Evolutionary conservation across 2,888 invertebrate species (phyloP), one percentile per base, ranked within the genome.

Genomic region (Rhagophthalmus giganteus): DNA sequence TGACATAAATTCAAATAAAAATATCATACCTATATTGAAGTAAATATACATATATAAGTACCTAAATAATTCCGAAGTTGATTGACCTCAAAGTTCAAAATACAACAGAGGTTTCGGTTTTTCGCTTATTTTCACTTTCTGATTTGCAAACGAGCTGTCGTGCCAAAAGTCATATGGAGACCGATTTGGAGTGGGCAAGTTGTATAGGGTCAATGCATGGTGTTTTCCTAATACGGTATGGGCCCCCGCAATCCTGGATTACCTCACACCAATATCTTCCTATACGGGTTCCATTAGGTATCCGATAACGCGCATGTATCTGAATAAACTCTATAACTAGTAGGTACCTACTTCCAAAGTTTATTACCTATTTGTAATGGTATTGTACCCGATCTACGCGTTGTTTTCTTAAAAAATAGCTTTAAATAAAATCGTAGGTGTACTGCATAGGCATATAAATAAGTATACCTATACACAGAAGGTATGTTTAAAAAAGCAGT

Each of bases 171-270:
- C 26, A 15, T 32, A 32, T 10, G 44, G 14, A 27, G 44, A 13
- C 39, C 39, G 11, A 26, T 26, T 8, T 5, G 14, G 35, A 35
- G 45, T 38, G 49, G 53, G 47, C 27, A 40, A 41, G 27, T 38
- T 25, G 41, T 39, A 9, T 32, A 50, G 54, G 54, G 50, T 54
- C 54, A 50, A 54, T 50, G 54, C 49, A 50, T 54, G 49, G 37
- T 24, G 40, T 35, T 39, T 33, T 45, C 54, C 50, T 33, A 54
- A 50, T 54, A 54, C 45, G 54, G 54, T 27, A 30, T 37, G 26
- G 39, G 39, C 54, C 54, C 45, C 49, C 54, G 45, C 54, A 49
- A 54, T 45, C 34, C 32, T 30, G 35, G 44, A 48, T 54, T 54
- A 54, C 48, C 49, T 54, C 54, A 54, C 44, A 41, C 28, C 33